A percentile compares a stretch with the other conserved stretches of the same genome.
Evolutionary conservation across 2,888 invertebrate species (phyloP).

Genomic region (Oligia strigilis): DNA sequence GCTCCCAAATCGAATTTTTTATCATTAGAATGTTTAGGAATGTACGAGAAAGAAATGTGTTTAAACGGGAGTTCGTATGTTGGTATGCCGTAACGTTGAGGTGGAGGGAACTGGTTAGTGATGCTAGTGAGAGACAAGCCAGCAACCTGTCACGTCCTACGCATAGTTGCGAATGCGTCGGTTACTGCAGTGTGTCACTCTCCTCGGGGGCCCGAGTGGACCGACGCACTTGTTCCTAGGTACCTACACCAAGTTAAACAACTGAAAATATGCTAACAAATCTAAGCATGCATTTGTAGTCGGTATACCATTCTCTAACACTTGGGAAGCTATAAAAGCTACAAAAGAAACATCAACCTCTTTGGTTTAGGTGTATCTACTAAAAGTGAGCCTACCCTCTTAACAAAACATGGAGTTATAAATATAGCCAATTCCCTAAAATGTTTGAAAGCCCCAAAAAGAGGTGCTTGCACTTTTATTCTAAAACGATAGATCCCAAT

Average conservation of each 20-base stretch:
- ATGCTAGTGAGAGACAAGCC: constrained; percentile 58
- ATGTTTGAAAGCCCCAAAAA: constrained; percentile 26
- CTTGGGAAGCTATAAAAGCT: constrained; percentile 6
- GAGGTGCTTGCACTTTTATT: constrained; percentile 50
- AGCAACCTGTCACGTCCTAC: constrained; percentile 65
- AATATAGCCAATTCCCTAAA: constrained; percentile 23
- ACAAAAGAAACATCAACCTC: constrained; percentile 12
- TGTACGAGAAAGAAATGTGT: constrained; percentile 56
- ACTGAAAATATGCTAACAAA: constrained; percentile 52
- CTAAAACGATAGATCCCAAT: constrained; percentile 60
- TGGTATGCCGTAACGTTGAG: constrained; percentile 48
- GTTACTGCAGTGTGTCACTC: constrained; percentile 45
- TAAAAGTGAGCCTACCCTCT: constrained; percentile 26
- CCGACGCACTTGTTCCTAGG: constrained; percentile 41
- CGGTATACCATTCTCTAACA: neutral
- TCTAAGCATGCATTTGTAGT: constrained; percentile 15
- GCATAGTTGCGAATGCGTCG: constrained; percentile 57
- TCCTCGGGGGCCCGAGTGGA: constrained; percentile 17
- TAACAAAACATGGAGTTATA: constrained; percentile 52
- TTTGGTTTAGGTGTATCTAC: constrained; percentile 11
- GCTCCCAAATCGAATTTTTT: constrained; percentile 49
- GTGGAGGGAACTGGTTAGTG: constrained; percentile 59
- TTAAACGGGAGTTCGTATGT: constrained; percentile 41
- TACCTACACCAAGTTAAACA: constrained; percentile 51
- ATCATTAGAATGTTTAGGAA: constrained; percentile 54